phyloP scores from a whole-genome alignment of 2,797 vertebrate genomes.

The Corythornis leucogaster region DNA sequence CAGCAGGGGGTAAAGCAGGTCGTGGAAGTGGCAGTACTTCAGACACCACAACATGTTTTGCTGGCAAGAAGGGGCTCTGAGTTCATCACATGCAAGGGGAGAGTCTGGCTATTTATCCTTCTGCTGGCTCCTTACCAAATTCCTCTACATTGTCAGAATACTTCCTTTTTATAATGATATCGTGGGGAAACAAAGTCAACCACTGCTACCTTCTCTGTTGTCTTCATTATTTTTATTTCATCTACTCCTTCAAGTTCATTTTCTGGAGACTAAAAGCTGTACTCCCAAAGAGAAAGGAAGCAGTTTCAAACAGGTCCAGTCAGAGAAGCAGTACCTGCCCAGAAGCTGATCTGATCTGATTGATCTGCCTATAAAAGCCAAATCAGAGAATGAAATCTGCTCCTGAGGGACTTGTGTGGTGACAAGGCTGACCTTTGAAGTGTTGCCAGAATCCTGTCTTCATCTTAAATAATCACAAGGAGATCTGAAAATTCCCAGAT shows the following conservation, averaged over 20 bases:
- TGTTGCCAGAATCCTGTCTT: constrained; percentile 6
- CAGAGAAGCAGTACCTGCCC: not conserved
- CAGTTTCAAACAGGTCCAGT: not conserved
- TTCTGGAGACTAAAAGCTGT: not conserved
- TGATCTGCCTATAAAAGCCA: constrained; percentile 40
- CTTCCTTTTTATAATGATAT: not conserved
- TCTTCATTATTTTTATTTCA: not conserved
- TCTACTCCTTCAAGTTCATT: not conserved
- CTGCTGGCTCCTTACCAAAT: not conserved
- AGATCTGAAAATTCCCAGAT: not conserved
- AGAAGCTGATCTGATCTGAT: not conserved
- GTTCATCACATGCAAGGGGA: not conserved
- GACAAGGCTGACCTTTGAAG: constrained; percentile 20
- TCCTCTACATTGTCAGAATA: not conserved
- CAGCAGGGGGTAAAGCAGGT: not conserved
- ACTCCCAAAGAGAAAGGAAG: not conserved
- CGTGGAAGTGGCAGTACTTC: not conserved
- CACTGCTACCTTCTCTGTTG: not conserved
- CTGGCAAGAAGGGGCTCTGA: not conserved
- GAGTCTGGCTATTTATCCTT: not conserved
- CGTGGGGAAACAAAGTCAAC: not conserved
- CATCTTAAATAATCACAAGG: constrained; percentile 10
- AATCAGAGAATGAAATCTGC: constrained; percentile 15
- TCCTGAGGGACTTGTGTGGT: not conserved
- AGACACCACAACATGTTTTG: not conserved